phyloP scores from a whole-genome alignment of 1,140 invertebrate genomes.

The Drosophila nikananu region DNA sequence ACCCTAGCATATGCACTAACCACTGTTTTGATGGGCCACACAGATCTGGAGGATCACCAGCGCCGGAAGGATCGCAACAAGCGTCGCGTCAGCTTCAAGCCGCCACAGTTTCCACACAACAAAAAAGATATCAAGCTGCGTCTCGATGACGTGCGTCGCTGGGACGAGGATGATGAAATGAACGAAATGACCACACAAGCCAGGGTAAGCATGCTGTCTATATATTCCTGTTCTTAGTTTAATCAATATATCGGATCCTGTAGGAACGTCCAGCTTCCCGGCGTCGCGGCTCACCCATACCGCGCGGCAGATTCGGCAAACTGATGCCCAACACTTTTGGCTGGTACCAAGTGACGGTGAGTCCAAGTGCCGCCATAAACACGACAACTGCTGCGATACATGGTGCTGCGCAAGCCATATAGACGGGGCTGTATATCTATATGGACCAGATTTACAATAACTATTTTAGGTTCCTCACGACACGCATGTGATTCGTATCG shows the following conservation, averaged over 20 bases:
- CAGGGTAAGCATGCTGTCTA: conserved; percentile 32
- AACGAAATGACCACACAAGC: conserved; percentile 57
- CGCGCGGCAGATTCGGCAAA: conserved; percentile 77
- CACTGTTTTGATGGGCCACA: neutral
- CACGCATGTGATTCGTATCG: conserved; percentile 14
- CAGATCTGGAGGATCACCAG: conserved; percentile 61
- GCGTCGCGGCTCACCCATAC: conserved; percentile 59
- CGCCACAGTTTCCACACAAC: conserved; percentile 59
- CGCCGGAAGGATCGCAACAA: conserved; percentile 74
- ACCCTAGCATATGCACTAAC: neutral
- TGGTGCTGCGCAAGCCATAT: conserved; percentile 4
- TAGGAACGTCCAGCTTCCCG: conserved; percentile 58
- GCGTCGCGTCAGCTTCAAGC: conserved; percentile 81
- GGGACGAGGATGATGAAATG: conserved; percentile 83
- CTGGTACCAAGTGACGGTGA: conserved; percentile 84
- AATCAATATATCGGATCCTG: neutral
- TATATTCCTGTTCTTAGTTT: too few relatives aligned
- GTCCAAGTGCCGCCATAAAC: conserved; percentile 30
- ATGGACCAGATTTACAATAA: conserved; percentile 18
- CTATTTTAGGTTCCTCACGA: conserved; percentile 12
- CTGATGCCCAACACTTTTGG: conserved; percentile 65
- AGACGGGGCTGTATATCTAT: conserved; percentile 36
- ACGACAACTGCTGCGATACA: neutral
- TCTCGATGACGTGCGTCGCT: conserved; percentile 70
- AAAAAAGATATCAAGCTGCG: conserved; percentile 66